These are phyloP conservation scores for Corythornis madagascariensis DNA, from an alignment of 2,113 vertebrate species.

Conservation along the genomic window DNA sequence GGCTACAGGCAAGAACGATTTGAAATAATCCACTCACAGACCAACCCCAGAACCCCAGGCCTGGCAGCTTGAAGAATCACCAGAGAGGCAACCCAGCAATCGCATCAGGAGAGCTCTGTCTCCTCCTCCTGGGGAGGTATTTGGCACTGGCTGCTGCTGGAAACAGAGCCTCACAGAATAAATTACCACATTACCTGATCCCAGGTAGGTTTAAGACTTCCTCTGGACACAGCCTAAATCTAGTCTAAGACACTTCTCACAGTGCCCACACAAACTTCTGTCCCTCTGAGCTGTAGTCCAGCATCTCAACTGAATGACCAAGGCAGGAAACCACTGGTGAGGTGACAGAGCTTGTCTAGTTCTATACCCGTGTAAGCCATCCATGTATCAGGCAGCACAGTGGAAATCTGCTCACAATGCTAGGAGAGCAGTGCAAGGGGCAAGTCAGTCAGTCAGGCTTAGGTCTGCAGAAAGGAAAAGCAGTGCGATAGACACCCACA, in stretches of 20 bases:
- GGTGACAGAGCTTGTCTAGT: not conserved
- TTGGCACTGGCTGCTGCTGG: not conserved
- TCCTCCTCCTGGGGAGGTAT: not conserved
- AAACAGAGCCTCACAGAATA: not conserved
- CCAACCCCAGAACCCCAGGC: not conserved
- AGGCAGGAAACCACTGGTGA: not conserved
- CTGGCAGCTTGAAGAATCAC: not conserved
- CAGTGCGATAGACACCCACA: rapidly evolving
- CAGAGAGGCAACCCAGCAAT: not conserved
- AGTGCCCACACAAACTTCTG: not conserved
- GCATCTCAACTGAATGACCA: rapidly evolving
- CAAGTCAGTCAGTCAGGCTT: not conserved
- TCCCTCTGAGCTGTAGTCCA: not conserved
- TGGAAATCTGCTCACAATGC: rapidly evolving
- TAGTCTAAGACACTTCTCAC: not conserved
- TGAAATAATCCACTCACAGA: not conserved
- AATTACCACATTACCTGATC: not conserved
- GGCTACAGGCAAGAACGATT: not conserved
- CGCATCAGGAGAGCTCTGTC: not conserved
- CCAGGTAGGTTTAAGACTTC: not conserved
- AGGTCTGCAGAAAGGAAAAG: not conserved
- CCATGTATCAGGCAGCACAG: not conserved
- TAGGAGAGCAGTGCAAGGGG: not conserved
- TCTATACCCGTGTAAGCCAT: rapidly evolving
- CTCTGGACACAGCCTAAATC: not conserved